Evolutionary conservation across 2,797 vertebrate genomes (phyloP), one percentile per base, ranked within the genome.

Genomic region (Rachycentron canadum): DNA sequence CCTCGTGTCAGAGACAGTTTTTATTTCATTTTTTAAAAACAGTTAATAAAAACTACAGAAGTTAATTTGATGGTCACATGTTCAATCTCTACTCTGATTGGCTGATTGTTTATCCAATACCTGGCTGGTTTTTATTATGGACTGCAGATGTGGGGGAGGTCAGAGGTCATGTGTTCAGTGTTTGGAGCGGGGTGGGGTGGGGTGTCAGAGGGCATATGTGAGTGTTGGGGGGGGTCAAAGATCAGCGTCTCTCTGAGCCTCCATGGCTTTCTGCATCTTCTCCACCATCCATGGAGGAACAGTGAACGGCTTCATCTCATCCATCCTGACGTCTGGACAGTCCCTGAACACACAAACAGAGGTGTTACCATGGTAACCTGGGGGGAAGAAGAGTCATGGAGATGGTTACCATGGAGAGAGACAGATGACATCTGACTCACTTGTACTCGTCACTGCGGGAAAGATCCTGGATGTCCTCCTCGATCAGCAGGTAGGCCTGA

Each of bases 191-290:
- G n/a, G n/a, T n/a, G 40, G 14, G 41, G 2, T 17, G 11, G 8
- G 14, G 8, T 25, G 55, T 40, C 56, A 59, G 5, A 53, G 59
- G 32, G 58, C 40, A 41, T 34, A 40, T 41, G 38, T 40, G n/a
- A 17, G n/a, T 19, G 21, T 0, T 5, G n/a, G 5, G 36, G 21
- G 14, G 10, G 57, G 63, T 90, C 83, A 91, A 50, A 65, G 60
- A 50, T 89, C 83, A 1, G 58, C 19, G 2, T 91, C 93, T 95
- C 79, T 96, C 96, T 97, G 95, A 14, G 93, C 93, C 76, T 98
- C 97, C 98, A 99, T 99, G 50, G 96, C 95, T 83, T 94, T 95
- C 76, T 96, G 95, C 97, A 99, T 99, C 94, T 99, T 99, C 87
- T 96, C 96, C 0, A 97, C 95, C 96, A 99, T 99, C 98, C 97